phyloP scores from a whole-genome alignment of 1,140 invertebrate genomes.

The Subanguina moxae region DNA sequence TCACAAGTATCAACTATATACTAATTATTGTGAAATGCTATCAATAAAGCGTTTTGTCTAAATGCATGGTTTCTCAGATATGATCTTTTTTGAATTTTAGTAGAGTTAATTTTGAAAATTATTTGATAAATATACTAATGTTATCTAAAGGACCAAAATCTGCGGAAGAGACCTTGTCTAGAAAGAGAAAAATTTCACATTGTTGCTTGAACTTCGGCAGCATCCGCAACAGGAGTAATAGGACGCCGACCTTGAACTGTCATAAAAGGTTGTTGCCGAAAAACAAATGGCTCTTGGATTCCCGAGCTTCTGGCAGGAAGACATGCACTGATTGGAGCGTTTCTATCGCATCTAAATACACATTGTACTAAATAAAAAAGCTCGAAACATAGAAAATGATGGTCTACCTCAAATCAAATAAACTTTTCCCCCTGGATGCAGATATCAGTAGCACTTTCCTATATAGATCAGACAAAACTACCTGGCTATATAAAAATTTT shows the following conservation, averaged over 20 bases:
- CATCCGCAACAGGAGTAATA: slow-evolving; percentile 32
- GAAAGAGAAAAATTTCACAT: slow-evolving; percentile 15
- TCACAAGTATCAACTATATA: no score
- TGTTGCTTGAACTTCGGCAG: slow-evolving; percentile 31
- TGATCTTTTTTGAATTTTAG: no score
- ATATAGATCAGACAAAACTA: slow-evolving; percentile 30
- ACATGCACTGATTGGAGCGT: slow-evolving; percentile 40
- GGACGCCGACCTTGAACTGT: slow-evolving; percentile 37
- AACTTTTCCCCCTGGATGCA: slow-evolving; percentile 9
- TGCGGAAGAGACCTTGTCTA: no score
- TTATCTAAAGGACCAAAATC: no score
- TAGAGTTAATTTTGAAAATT: no score
- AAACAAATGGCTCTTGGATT: slow-evolving; percentile 29
- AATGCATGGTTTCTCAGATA: no score
- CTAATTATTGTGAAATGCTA: no score
- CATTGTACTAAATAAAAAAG: no score
- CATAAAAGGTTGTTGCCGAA: slow-evolving; percentile 51
- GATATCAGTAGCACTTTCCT: slow-evolving; percentile 31
- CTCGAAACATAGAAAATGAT: no score
- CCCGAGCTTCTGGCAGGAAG: slow-evolving; percentile 28
- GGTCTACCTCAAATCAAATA: slow-evolving; percentile 21
- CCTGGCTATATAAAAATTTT: not conserved
- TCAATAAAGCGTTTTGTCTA: no score
- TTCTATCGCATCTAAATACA: slow-evolving; percentile 41
- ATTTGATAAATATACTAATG: no score